phyloP scores from a whole-genome alignment of 2,113 vertebrate species.

The Pavo muticus region DNA sequence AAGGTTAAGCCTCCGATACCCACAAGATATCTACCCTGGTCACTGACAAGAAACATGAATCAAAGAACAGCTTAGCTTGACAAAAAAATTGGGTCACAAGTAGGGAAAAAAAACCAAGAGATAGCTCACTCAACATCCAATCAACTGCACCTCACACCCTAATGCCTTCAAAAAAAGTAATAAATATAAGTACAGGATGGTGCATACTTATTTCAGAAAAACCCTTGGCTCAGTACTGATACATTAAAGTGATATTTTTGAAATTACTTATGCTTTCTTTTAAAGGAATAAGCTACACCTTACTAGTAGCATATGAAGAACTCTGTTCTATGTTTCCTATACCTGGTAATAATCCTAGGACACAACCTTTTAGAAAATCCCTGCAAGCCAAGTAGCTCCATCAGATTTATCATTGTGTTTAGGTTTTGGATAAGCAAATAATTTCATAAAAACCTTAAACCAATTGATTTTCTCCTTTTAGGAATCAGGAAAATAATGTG shows the following conservation, averaged over 20 bases:
- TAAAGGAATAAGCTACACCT: background rate
- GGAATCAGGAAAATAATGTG: conserved; percentile 27
- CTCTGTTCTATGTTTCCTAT: background rate
- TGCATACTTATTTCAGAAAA: background rate
- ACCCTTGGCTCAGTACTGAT: background rate
- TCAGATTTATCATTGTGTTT: conserved; percentile 36
- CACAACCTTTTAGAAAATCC: background rate
- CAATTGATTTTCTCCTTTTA: conserved; percentile 6
- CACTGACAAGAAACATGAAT: background rate
- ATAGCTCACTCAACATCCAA: background rate
- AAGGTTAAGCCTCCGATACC: background rate
- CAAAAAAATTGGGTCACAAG: background rate
- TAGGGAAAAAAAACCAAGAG: background rate
- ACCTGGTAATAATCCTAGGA: background rate
- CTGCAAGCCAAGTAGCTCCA: background rate
- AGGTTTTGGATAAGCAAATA: conserved; percentile 60
- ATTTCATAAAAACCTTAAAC: conserved; percentile 34
- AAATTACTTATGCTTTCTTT: background rate
- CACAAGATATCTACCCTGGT: background rate
- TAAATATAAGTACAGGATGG: background rate
- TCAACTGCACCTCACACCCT: background rate
- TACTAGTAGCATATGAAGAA: background rate
- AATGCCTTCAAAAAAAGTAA: background rate
- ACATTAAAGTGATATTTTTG: background rate
- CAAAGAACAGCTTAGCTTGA: background rate